These are phyloP conservation scores for Dendrolimus kikuchii DNA, from an alignment of 1,140 invertebrate species.

Conservation along the genomic window DNA sequence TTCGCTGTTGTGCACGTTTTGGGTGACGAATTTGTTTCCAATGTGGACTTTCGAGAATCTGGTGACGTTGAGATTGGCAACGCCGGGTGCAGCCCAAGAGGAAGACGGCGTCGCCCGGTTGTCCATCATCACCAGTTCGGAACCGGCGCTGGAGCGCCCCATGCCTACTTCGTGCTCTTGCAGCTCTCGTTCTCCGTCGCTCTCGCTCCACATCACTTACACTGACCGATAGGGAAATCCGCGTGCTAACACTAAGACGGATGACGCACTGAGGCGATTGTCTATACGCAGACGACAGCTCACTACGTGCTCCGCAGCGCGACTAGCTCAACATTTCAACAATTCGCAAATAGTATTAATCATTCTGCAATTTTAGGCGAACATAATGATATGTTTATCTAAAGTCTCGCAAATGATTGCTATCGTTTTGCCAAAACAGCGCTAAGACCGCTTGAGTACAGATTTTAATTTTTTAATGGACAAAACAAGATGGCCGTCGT, in stretches of 20 bases:
- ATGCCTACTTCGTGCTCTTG: slow-evolving; percentile 12
- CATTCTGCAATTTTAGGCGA: slow-evolving; percentile 4
- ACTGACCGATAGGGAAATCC: slow-evolving; percentile 14
- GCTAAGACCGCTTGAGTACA: too few relatives aligned
- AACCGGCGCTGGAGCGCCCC: slow-evolving; percentile 18
- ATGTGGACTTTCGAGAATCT: slow-evolving; percentile 46
- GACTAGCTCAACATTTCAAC: slow-evolving; percentile 25
- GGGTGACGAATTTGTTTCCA: slow-evolving; percentile 52
- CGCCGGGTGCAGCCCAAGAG: slow-evolving; percentile 16
- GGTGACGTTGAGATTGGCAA: slow-evolving; percentile 40
- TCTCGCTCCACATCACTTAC: slow-evolving; percentile 29
- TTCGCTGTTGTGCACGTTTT: slow-evolving; percentile 50
- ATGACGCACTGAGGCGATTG: slow-evolving; percentile 18
- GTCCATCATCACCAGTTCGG: slow-evolving; percentile 37
- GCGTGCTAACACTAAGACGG: slow-evolving; percentile 5
- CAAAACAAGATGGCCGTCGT: too few relatives aligned
- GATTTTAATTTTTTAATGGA: too few relatives aligned
- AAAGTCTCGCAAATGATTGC: too few relatives aligned
- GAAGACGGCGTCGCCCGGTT: slow-evolving; percentile 18
- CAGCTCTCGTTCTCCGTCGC: slow-evolving; percentile 12
- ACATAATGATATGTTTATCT: too few relatives aligned
- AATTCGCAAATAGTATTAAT: slow-evolving; percentile 7
- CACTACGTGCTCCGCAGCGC: slow-evolving; percentile 18
- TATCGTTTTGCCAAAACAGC: too few relatives aligned
- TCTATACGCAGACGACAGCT: slow-evolving; percentile 19